Base-by-base conservation (phyloP, 1,140 invertebrate genomes). In the Eciton burchellii region DNA sequence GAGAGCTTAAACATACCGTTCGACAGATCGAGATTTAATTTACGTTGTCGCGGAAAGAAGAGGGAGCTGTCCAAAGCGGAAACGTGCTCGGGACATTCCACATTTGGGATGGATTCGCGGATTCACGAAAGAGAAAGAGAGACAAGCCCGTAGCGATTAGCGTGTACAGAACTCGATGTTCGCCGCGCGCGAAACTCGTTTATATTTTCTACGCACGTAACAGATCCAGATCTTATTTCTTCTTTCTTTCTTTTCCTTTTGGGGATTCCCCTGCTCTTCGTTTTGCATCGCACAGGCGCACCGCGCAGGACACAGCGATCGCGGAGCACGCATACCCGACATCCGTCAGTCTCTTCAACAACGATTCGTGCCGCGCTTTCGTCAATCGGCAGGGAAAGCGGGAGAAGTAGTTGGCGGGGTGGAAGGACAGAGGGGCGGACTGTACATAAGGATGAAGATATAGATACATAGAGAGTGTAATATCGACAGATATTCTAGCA, bases 401-500 rank as follows among this genome's bases (percentile, higher is more conserved):
- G 35, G 16, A 21, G 12, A 21, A 21, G n/a, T 29, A 49, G 8
- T 57, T 16, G 56, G 12, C 9, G 29, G 9, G 57, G 43, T 19
- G 35, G 29, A 16, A 35, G 21, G 43, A 12, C 3, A 43, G 43
- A 70, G 65, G 72, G 66, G 79, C 74, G 82, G 73, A 87, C 83
- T 92, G 91, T 91, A 92, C 83, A 92, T 91, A 91, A 91, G 52
- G 63, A 16, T 45, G 66, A 84, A 47, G 52, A 72, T 73, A 74
- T 81, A 81, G 88, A 89, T 91, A 92, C 83, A 85, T 86, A 90
- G 84, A 91, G 89, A 91, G 85, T 76, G 88, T 92, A 93, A 91
- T 35, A 35, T 92, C 88, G 89, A 82, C 89, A 91, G 89, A 89
- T 92, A 93, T 89, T 90, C 88, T 93, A 92, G 89, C 88, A 84